phyloP scores from a whole-genome alignment of 2,888 invertebrate species.

The Ectemnius cavifrons region DNA sequence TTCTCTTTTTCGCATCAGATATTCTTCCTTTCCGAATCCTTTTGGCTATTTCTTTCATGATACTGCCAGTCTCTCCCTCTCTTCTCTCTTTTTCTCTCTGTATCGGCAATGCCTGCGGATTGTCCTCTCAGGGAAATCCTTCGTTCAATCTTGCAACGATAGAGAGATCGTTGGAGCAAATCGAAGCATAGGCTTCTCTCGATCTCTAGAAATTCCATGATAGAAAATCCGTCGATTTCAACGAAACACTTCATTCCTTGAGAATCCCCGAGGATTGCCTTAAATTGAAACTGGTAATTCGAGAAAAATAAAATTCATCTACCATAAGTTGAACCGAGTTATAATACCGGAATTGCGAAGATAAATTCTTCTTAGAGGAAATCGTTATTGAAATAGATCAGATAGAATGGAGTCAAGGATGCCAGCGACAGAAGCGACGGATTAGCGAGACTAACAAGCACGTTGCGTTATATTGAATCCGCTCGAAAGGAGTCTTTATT shows the following conservation, averaged over 20 bases:
- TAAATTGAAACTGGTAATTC: not conserved
- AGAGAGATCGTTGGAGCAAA: too few relatives aligned
- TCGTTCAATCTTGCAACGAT: not conserved
- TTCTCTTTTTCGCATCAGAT: not conserved
- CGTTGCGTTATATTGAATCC: not conserved
- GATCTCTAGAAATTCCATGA: too few relatives aligned
- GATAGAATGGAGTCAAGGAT: not conserved
- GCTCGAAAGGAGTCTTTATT: not conserved
- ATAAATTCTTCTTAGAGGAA: too few relatives aligned
- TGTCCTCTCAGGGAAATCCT: not conserved
- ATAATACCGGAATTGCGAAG: too few relatives aligned
- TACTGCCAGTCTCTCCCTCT: not conserved
- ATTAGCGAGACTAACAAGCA: not conserved
- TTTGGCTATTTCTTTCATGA: not conserved
- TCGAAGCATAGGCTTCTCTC: too few relatives aligned
- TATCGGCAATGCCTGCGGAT: not conserved
- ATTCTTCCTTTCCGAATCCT: not conserved
- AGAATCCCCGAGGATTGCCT: not conserved
- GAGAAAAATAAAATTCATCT: not conserved
- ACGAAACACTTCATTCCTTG: not conserved
- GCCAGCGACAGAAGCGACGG: not conserved
- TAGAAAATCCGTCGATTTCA: too few relatives aligned
- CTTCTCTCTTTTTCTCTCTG: not conserved
- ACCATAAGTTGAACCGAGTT: too few relatives aligned
- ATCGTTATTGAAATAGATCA: not conserved